Evolutionary conservation across 2,113 vertebrate species (phyloP).

Genomic region (Deroptyus accipitrinus): DNA sequence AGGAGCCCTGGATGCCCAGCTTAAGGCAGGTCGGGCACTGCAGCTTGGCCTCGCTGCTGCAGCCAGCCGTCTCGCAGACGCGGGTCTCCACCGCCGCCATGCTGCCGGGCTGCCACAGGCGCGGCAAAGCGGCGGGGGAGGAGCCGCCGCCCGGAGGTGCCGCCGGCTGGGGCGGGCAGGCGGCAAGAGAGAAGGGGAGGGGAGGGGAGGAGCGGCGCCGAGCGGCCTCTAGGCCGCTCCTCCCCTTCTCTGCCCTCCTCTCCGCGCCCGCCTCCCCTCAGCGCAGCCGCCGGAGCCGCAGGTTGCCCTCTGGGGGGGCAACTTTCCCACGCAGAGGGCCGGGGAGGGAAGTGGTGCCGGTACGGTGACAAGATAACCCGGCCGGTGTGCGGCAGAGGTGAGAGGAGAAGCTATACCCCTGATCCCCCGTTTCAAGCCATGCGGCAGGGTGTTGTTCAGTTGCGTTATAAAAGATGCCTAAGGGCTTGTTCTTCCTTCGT

Average conservation of each 20-base stretch:
- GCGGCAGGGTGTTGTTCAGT: no score
- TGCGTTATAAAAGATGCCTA: no score
- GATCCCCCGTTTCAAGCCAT: background rate
- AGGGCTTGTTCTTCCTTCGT: background rate
- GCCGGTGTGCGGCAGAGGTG: background rate
- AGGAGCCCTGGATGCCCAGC: slow-evolving; percentile 94
- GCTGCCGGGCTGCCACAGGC: slow-evolving; percentile 73
- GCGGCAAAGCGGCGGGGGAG: slow-evolving; percentile 22
- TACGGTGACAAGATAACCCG: background rate
- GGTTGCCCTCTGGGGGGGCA: fast-evolving
- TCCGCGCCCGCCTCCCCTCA: background rate
- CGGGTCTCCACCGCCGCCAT: slow-evolving; percentile 91
- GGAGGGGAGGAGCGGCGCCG: no score
- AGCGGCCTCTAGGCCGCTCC: background rate
- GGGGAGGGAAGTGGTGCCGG: no score
- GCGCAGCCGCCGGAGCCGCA: background rate
- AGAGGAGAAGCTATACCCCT: background rate
- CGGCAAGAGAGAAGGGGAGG: no score
- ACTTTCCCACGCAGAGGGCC: fast-evolving
- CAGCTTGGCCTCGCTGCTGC: slow-evolving; percentile 92
- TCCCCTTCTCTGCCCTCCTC: background rate
- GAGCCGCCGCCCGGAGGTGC: slow-evolving; percentile 29
- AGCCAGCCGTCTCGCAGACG: slow-evolving; percentile 92
- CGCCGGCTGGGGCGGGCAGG: background rate
- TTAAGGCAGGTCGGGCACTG: slow-evolving; percentile 98